phyloP scores from a whole-genome alignment of 2,888 invertebrate genomes.

The Oegoconia quadripuncta region DNA sequence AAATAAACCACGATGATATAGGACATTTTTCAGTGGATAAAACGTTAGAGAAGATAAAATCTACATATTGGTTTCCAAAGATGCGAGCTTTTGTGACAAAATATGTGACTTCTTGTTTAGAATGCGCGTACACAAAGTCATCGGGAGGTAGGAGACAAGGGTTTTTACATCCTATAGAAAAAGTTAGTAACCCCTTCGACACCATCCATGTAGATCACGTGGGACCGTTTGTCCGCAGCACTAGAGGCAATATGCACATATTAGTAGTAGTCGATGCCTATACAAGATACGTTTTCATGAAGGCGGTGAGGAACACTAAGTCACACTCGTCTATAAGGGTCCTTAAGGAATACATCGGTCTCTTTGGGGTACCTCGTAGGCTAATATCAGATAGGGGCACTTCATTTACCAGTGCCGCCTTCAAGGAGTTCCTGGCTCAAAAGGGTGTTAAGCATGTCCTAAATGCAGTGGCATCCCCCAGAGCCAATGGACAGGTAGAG shows the following conservation, averaged over 20 bases:
- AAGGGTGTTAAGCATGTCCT: slow-evolving; percentile 6
- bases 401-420: slow-evolving; percentile 3
- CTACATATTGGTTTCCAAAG: slow-evolving; percentile 24
- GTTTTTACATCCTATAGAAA: background rate
- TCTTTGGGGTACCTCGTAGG: slow-evolving; percentile 3
- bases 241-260: background rate
- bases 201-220: slow-evolving; percentile 23
- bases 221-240: background rate
- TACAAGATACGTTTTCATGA: slow-evolving; percentile 16
- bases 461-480: slow-evolving; percentile 2
- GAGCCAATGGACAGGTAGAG: slow-evolving; percentile 1
- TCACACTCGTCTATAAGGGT: slow-evolving; percentile 1
- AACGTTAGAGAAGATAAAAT: slow-evolving; percentile 16
- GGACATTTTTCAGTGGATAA: slow-evolving; percentile 17
- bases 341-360: background rate
- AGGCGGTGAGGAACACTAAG: slow-evolving; percentile 14
- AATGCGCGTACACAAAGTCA: slow-evolving; percentile 8
- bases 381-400: slow-evolving; percentile 6
- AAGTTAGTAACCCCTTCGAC: slow-evolving; percentile 11
- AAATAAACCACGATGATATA: slow-evolving; percentile 13
- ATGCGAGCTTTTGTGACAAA: slow-evolving; percentile 21
- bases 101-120: slow-evolving; percentile 19
- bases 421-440: background rate
- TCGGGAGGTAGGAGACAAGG: background rate
- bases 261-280: slow-evolving; percentile 16